Evolutionary conservation across 2,113 vertebrate genomes (phyloP), one percentile per base, ranked within the genome.

Genomic region (Cynopterus brachyotis): DNA sequence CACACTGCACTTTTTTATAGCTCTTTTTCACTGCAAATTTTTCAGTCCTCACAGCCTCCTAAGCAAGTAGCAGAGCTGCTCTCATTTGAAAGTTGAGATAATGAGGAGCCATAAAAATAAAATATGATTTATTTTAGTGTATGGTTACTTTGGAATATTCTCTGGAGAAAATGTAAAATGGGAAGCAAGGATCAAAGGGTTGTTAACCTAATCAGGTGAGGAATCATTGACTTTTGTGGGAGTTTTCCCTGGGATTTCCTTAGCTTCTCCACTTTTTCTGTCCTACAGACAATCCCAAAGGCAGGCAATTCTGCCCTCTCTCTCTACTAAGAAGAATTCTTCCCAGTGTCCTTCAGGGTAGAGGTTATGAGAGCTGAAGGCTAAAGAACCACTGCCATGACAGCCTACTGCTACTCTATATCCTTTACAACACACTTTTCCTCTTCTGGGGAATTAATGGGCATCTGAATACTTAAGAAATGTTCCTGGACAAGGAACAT

Each of bases 1-100:
- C 11, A 11, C 1, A 0, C 6, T 1, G 0, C 0, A 4, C 10
- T n/a, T 28, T 80, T n/a, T 35, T 55, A 9, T 26, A 40, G 37
- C 11, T 42, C 13, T 57, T 89, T 73, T 53, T 66, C 57, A 32
- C 28, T 32, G 20, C 20, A 45, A 12, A 15, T 20, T 79, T 70
- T 37, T 64, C 15, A 20, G 7, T 64, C 20, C 9, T 59, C 5
- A 40, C 2, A 12, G 64, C 60, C 75, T 67, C 40, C 9, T 16
- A 3, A 28, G 16, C 35, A 60, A 70, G 66, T 42, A 42, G 17
- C 64, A 55, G 53, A 50, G 72, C 62, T 28, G 15, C 12, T 79
- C 19, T n/a, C 35, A 73, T 67, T 62, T 60, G 60, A 95, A 30
- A 91, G 22, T 15, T 42, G 47, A 94, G 69, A 45, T 32, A 50